Conservation (phyloP, 2,888 invertebrate genomes). For the Caenorhabditis japonica region DNA sequence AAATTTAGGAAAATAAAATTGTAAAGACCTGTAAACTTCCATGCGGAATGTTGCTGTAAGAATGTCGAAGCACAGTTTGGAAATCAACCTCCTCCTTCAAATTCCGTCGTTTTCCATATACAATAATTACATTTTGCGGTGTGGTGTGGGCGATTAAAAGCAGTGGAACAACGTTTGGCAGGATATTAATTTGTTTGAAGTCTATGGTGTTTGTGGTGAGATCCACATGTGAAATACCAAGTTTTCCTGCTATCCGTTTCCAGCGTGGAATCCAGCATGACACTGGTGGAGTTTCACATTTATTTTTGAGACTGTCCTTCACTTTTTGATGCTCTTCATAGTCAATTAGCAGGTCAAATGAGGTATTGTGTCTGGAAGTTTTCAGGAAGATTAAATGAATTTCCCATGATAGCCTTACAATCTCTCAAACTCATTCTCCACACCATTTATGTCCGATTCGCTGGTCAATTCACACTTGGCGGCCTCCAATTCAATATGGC, state of each 20-base stretch:
- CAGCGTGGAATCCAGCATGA: constrained; percentile 11
- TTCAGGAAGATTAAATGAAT: too few species aligned
- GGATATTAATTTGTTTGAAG: constrained; percentile 10
- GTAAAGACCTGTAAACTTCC: constrained; percentile 29
- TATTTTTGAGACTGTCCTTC: neutral
- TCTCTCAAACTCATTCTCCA: constrained; percentile 27
- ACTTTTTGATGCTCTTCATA: constrained; percentile 46
- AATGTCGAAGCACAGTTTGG: constrained; percentile 35
- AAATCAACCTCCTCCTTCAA: constrained; percentile 35
- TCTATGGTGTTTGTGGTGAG: constrained; percentile 5
- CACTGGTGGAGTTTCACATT: neutral
- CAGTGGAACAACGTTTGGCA: constrained; percentile 18
- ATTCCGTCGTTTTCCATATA: constrained; percentile 22
- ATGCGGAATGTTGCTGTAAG: constrained; percentile 45
- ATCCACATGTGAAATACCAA: constrained; percentile 24
- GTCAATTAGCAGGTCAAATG: constrained; percentile 28
- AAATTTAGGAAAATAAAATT: neutral
- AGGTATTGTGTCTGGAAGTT: constrained; percentile 21
- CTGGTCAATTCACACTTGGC: neutral
- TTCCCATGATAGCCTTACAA: constrained; percentile 16
- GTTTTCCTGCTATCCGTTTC: constrained; percentile 19
- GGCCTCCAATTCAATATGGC: constrained; percentile 9
- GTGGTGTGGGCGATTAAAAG: constrained; percentile 19
- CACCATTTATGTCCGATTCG: constrained; percentile 1
- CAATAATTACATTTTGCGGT: constrained; percentile 16